phyloP scores from a whole-genome alignment of 2,797 vertebrate genomes.

The Crocodylus rhombifer region DNA sequence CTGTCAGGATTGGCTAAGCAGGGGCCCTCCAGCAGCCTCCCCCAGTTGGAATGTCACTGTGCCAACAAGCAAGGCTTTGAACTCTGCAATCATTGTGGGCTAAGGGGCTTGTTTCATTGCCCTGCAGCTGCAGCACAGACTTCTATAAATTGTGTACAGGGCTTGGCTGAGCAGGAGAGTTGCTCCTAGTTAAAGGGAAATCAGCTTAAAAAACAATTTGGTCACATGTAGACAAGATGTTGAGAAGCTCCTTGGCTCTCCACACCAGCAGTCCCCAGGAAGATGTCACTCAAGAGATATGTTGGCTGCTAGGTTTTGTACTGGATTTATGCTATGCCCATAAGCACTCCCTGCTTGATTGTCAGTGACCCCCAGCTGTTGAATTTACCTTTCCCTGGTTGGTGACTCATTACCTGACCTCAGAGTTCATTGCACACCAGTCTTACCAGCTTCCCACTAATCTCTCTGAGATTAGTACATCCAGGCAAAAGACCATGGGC shows the following conservation, averaged over 20 bases:
- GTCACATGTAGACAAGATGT: not conserved
- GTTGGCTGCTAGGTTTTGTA: not conserved
- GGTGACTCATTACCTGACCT: fast-evolving
- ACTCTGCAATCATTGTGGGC: not conserved
- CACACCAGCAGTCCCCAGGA: too few relatives aligned
- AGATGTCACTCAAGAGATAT: not conserved
- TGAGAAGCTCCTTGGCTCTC: not conserved
- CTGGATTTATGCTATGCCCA: not conserved
- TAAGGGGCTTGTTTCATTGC: too few relatives aligned
- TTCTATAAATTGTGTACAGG: not conserved
- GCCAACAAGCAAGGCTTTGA: not conserved
- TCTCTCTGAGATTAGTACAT: not conserved
- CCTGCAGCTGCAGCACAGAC: not conserved
- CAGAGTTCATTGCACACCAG: fast-evolving
- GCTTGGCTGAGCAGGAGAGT: not conserved
- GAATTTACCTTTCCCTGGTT: not conserved
- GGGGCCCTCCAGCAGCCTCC: not conserved
- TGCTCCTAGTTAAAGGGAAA: not conserved
- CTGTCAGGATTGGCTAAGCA: not conserved
- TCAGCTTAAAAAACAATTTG: too few relatives aligned
- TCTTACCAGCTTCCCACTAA: too few relatives aligned
- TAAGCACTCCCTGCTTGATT: not conserved
- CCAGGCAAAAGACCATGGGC: too few relatives aligned
- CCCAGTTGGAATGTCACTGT: not conserved
- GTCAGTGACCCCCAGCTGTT: not conserved